Conservation (phyloP, 2,797 vertebrate species). For the Pseudochirops corinnae region DNA sequence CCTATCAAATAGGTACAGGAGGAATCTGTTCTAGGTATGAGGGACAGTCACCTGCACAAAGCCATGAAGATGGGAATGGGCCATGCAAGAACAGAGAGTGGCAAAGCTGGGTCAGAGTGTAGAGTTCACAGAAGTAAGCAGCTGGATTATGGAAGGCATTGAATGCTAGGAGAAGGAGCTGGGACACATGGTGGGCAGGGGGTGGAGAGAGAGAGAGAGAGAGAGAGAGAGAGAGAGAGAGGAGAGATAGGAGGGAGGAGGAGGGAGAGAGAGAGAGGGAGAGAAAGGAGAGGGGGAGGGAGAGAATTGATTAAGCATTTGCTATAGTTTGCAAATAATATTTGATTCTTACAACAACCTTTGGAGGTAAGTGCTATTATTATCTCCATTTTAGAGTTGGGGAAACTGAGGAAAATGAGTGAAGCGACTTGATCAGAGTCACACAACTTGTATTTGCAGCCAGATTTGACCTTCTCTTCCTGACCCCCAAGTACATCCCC, state of each 20-base stretch:
- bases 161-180: too few relatives aligned
- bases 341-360: background rate
- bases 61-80: too few relatives aligned
- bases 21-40: background rate
- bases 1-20: background rate
- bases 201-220: background rate
- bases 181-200: too few relatives aligned
- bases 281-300: too few relatives aligned
- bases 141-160: too few relatives aligned
- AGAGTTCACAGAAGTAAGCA: too few relatives aligned
- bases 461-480: background rate
- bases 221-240: background rate
- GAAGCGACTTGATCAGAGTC: background rate
- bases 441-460: background rate
- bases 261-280: background rate
- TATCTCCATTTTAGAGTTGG: background rate
- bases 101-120: too few relatives aligned
- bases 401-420: background rate
- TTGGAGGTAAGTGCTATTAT: background rate
- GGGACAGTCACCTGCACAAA: background rate
- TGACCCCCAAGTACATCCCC: background rate
- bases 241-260: rapidly evolving
- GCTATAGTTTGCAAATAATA: background rate
- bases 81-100: too few relatives aligned
- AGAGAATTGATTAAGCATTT: background rate